These are phyloP conservation scores for Hyles lineata DNA, from an alignment of 2,888 invertebrate genomes.

Conservation along the genomic window DNA sequence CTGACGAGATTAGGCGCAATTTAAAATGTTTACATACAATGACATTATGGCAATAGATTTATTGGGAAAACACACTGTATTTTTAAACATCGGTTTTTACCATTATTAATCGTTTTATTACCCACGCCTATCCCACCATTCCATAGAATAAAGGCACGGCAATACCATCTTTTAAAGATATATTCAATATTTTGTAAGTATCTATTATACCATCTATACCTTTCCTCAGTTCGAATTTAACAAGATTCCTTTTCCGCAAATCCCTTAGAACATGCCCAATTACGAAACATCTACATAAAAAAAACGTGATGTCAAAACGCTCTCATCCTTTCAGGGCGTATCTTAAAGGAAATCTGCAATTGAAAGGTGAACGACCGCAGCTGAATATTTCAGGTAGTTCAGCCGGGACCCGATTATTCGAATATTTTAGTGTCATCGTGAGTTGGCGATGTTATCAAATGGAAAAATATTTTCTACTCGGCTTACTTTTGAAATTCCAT, in stretches of 20 bases:
- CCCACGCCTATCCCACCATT: no score
- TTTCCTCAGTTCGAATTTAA: no score
- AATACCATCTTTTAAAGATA: neutral
- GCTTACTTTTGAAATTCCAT: slow-evolving; percentile 28
- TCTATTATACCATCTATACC: no score
- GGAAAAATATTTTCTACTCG: slow-evolving; percentile 31
- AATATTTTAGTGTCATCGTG: slow-evolving; percentile 30
- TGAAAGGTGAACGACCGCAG: slow-evolving; percentile 43
- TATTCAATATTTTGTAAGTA: neutral
- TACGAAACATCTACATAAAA: slow-evolving; percentile 19
- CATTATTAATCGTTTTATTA: no score
- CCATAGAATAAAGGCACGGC: no score
- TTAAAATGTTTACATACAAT: neutral
- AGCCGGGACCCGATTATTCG: slow-evolving; percentile 9
- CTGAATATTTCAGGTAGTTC: slow-evolving; percentile 39
- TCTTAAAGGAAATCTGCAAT: slow-evolving; percentile 24
- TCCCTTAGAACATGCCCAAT: slow-evolving; percentile 1
- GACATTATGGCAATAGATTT: neutral
- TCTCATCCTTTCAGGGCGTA: slow-evolving; percentile 15
- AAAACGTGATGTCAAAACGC: slow-evolving; percentile 16
- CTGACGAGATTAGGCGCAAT: neutral
- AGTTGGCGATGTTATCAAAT: slow-evolving; percentile 14
- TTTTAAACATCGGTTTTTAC: neutral
- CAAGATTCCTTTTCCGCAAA: neutral
- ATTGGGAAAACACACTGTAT: no score